phyloP scores from a whole-genome alignment of 1,140 invertebrate genomes.

The Brachionus asplanchnoidis region DNA sequence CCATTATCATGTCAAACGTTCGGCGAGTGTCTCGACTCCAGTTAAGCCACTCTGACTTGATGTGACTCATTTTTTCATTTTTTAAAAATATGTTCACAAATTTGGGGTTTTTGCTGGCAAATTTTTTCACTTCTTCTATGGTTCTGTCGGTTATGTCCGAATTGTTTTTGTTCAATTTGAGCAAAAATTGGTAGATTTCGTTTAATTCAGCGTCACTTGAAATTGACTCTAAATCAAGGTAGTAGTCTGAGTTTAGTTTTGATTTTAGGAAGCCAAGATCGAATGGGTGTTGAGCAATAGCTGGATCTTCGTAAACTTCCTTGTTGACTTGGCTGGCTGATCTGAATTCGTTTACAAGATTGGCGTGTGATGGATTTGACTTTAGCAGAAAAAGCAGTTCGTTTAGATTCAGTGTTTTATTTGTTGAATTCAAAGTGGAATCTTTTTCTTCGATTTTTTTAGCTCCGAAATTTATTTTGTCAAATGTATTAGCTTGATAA shows the following conservation, averaged over 20 bases:
- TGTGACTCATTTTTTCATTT: neutral
- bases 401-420: neutral
- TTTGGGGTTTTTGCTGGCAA: neutral
- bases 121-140: neutral
- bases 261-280: neutral
- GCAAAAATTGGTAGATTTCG: neutral
- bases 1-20: neutral
- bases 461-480: neutral
- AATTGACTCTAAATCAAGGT: neutral
- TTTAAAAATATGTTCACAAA: neutral
- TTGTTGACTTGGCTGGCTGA: neutral
- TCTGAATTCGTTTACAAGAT: neutral
- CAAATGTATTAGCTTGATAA: neutral
- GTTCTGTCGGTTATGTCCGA: neutral
- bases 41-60: neutral
- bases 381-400: neutral
- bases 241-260: neutral
- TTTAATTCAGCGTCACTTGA: neutral
- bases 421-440: neutral
- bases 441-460: neutral
- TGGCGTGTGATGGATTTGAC: neutral
- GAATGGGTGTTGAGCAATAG: neutral
- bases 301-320: neutral
- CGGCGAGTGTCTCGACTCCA: neutral
- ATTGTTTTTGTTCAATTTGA: neutral